A percentile compares a stretch with the other conserved stretches of the same genome.
Conservation (phyloP, 1,140 invertebrate species). For the Latrodectus geometricus region DNA sequence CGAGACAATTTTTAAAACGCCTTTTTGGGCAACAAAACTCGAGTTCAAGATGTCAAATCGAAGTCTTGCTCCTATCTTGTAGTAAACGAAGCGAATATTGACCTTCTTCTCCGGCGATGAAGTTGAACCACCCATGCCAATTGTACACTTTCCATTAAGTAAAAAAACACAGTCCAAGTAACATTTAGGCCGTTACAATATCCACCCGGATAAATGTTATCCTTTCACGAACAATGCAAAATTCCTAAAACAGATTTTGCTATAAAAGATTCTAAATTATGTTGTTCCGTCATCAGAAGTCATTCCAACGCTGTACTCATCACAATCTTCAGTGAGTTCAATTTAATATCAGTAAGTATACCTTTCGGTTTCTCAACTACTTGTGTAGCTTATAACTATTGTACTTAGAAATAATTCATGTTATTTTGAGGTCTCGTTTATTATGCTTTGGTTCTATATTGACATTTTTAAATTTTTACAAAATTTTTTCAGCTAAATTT, state of each 20-base stretch:
- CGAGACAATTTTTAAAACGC: conserved; percentile 8
- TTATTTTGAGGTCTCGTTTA: too few species aligned
- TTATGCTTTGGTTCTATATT: too few species aligned
- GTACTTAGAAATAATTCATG: background rate
- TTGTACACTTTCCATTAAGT: conserved; percentile 15
- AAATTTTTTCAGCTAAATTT: too few species aligned
- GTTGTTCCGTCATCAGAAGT: conserved; percentile 1
- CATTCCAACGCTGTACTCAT: background rate
- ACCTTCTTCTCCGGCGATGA: conserved; percentile 52
- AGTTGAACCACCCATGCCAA: conserved; percentile 30
- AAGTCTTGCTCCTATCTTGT: conserved; percentile 11
- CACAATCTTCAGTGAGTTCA: background rate
- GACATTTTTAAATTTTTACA: too few species aligned
- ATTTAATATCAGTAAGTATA: conserved; percentile 11
- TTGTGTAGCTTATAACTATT: background rate
- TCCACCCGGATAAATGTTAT: conserved; percentile 11
- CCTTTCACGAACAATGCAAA: conserved; percentile 8
- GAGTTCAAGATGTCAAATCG: conserved; percentile 29
- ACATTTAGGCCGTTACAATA: conserved; percentile 41
- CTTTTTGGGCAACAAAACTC: background rate
- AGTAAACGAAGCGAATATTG: conserved; percentile 14
- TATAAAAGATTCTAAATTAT: conserved; percentile 54
- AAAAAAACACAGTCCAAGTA: conserved; percentile 33
- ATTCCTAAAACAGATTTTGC: background rate
- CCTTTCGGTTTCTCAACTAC: background rate